Evolutionary conservation across 2,888 invertebrate species (phyloP), one percentile per base, ranked within the genome.

Genomic region (Plebejus argus): DNA sequence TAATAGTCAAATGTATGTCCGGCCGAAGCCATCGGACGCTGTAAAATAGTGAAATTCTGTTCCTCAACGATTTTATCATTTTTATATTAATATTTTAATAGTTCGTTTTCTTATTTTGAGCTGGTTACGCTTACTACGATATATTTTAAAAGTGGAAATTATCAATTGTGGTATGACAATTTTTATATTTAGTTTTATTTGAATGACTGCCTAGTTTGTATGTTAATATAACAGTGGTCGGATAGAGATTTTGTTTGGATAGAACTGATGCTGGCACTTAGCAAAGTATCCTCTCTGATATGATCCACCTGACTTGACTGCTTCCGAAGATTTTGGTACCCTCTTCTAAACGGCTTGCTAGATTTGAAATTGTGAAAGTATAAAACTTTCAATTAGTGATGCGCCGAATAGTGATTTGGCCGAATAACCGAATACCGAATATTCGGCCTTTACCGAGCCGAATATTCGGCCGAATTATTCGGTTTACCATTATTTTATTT

Each of bases 201-300:
- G 91, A 92, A 92, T 90, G 93, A 93, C 93, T 93, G 93, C 93
- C 91, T 93, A 93, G 93, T 93, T 92, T 90, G 87, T 93, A 93
- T 89, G 89, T 87, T 89, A 88, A 77, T 77, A n/a, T 72, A 72
- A 61, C 72, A 71, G 71, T 72, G 58, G 72, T 77, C 72, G 39
- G 77, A 77, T 72, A 39, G 72, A 74, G 74, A 53, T 53, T 49
- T 28, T 28, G 74, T 74, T 74, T 74, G 74, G 74, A 74, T 53
- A 49, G 53, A 74, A 18, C 18, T 49, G 74, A 45, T 49, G 23
- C 6, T 49, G 74, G 74, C 15, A 28, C 74, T 18, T 28, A 45
- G 49, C 74, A 49, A 15, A 28, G 74, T 74, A n/a, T 35, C 71
- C 23, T 49, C 49, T 71, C 8, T 20, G 23, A 49, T 28, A 15